Base-by-base conservation (phyloP, 2,113 vertebrate species). In the Opisthocomus hoazin region DNA sequence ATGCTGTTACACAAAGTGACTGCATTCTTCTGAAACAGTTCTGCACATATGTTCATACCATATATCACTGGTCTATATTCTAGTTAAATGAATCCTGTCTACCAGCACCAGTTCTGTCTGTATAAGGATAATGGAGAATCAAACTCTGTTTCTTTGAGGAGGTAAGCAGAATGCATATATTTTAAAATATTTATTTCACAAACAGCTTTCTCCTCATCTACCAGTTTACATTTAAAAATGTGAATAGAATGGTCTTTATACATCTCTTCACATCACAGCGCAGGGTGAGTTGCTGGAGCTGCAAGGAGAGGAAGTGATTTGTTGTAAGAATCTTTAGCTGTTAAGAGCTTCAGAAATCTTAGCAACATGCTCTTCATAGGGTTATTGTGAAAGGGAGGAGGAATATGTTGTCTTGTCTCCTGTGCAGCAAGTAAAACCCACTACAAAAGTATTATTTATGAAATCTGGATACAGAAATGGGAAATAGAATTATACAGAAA, bases 31-130 rank as follows among this genome's bases (percentile, higher is more conserved):
- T 70, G 41, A 34, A 85, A 84, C 22, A n/a, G 34, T 78, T 78
- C 45, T 81, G 50, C 37, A 36, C 9, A 1, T 64, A 16, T 20
- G 4, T 61, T 74, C 1, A 0, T 48, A 63, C 12, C 5, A 10
- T 17, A 46, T 32, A 43, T 64, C 73, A 54, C 8, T 37, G 11
- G 32, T 51, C 39, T 43, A 37, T 23, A 32, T 43, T 53, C 70
- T 22, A 61, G 50, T 51, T 48, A 74, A 65, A 81, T 14, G 0
- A 65, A 51, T n/a, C 46, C 16, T 65, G 8, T 56, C 78, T 70
- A 60, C 21, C 65, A 74, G 26, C 11, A 37, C 3, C 34, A 51
- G 22, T n/a, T 74, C 87, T 65, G 14, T 32, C 41, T 56, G 8
- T 64, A 2, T 60, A 68, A 63, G 61, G 76, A 50, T 32, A n/a